Base-by-base conservation (phyloP, 1,140 invertebrate species). In the Temnothorax curvispinosus region DNA sequence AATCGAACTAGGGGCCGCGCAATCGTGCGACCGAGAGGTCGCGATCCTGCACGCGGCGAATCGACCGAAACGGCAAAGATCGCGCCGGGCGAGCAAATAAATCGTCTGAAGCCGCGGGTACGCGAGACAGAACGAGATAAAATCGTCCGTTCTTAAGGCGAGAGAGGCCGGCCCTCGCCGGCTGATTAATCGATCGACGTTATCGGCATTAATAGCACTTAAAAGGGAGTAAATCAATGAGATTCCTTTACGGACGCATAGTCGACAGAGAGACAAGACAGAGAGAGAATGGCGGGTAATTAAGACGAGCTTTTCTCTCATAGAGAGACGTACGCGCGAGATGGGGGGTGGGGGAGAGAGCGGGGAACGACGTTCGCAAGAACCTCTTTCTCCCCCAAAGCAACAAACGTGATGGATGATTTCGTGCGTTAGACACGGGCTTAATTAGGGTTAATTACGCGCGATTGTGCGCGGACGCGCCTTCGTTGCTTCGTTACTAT, bases 361-460 rank as follows among this genome's bases (percentile, higher is more conserved):
- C 27, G 15, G 15, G 35, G 32, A 32, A 72, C 32, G 52, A 21
- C 50, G 41, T 58, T 65, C 62, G 85, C 80, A 18, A 84, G 80
- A 75, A 8, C 13, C 80, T 47, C 15, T 15, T 54, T 18, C 32
- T 21, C 50, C 54, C 56, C 44, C 65, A 69, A 69, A 69, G 60
- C 41, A 56, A 44, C 78, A 56, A 81, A 77, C 72, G 76, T 80
- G 88, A 90, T 88, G 86, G 88, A 90, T 90, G 89, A 90, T 90
- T 90, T 88, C 69, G 88, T 88, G 80, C 86, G 78, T 91, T 88
- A 88, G 89, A 58, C 80, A 56, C 64, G 69, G 41, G 64, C 92
- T 93, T 93, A 94, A 94, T 94, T 93, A 93, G 87, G 87, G 90
- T 92, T 93, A 93, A 93, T 94, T 93, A 92, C 88, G 32, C 77